A percentile compares a stretch with the other conserved stretches of the same genome.
Conservation (phyloP, 2,888 invertebrate species). For the Noctua pronuba region DNA sequence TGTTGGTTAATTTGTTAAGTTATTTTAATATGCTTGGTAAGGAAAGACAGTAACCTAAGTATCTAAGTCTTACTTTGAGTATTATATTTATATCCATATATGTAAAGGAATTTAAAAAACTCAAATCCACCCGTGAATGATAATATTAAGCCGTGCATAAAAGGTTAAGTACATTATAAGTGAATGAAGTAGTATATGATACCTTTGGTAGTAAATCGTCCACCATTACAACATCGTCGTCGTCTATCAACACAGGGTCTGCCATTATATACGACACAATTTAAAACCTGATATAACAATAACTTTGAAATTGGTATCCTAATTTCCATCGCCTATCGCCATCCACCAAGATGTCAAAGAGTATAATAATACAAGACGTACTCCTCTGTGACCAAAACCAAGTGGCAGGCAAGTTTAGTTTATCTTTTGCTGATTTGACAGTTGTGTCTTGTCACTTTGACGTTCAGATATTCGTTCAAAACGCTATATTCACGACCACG, state of each 20-base stretch:
- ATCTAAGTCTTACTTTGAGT: not conserved
- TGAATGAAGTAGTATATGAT: not conserved
- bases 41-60: not conserved
- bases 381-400: too few species aligned
- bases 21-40: not conserved
- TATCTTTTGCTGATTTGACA: not conserved
- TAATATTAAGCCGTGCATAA: not conserved
- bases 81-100: not conserved
- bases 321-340: not conserved
- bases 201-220: constrained; percentile 5
- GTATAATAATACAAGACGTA: too few species aligned
- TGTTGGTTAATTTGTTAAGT: not conserved
- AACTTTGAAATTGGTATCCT: not conserved
- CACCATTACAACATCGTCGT: constrained; percentile 57
- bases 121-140: too few species aligned
- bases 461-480: not conserved
- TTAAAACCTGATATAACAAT: not conserved
- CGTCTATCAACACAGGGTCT: constrained; percentile 44
- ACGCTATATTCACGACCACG: not conserved
- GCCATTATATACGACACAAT: constrained; percentile 33
- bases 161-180: not conserved
- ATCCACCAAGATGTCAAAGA: not conserved
- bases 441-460: not conserved
- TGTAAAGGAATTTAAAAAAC: not conserved
- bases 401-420: not conserved